phyloP scores from a whole-genome alignment of 2,888 invertebrate species.

The Stegophylla sp. region DNA sequence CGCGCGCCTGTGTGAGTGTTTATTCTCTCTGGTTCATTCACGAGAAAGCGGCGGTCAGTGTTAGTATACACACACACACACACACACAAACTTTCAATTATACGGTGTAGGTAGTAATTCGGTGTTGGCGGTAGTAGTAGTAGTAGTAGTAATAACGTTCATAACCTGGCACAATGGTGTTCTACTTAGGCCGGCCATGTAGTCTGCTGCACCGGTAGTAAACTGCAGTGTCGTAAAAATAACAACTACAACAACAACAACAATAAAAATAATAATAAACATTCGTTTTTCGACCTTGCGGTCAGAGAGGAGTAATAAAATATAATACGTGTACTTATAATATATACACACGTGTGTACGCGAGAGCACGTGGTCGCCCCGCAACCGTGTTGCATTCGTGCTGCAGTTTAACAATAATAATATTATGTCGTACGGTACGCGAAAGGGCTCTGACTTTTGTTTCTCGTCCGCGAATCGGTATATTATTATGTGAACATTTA shows the following conservation, averaged over 20 bases:
- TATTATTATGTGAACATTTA: no score
- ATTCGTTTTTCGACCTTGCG: constrained; percentile 29
- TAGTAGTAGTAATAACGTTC: constrained; percentile 26
- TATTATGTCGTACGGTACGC: not conserved
- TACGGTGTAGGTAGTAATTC: constrained; percentile 14
- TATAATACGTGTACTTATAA: not conserved
- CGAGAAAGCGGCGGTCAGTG: not conserved
- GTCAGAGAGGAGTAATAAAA: not conserved
- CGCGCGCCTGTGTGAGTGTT: constrained; percentile 12
- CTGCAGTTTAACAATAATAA: not conserved
- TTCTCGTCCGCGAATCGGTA: no score
- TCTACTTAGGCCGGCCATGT: constrained; percentile 33
- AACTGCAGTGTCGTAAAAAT: constrained; percentile 45
- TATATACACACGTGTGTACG: no score
- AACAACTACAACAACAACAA: constrained; percentile 14
- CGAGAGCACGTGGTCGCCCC: not conserved
- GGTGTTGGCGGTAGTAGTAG: constrained; percentile 30
- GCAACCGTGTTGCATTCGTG: no score
- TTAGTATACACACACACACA: not conserved
- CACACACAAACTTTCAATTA: not conserved
- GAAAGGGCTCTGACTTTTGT: constrained; percentile 15
- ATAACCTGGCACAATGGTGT: constrained; percentile 55
- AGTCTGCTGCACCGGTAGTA: constrained; percentile 6
- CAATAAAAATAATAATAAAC: constrained; percentile 9
- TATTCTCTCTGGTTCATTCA: constrained; percentile 42